Percentiles rank a stretch among this genome's conserved stretches.
phyloP scores from a whole-genome alignment of 2,113 vertebrate species.

The Rhea americana region DNA sequence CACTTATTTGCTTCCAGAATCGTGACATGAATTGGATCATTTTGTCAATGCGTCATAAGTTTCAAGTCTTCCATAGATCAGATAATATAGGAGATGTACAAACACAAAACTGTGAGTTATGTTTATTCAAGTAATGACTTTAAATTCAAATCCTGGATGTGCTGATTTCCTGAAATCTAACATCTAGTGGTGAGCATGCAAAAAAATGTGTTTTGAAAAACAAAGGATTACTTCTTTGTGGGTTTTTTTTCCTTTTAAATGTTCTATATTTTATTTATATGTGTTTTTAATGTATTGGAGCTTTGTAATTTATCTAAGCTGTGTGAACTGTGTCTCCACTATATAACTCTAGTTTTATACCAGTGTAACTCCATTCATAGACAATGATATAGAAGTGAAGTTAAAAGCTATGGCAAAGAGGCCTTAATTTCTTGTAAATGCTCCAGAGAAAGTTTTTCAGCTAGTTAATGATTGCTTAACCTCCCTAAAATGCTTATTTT shows the following conservation, averaged over 20 bases:
- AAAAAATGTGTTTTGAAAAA: not conserved
- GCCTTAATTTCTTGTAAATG: not conserved
- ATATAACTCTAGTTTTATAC: not conserved
- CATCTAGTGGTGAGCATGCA: not conserved
- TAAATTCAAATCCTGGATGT: not conserved
- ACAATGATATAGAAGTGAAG: not conserved
- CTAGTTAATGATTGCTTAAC: not conserved
- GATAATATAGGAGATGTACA: accelerated
- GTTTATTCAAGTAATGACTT: not conserved
- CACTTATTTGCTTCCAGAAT: not conserved
- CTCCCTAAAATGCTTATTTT: not conserved
- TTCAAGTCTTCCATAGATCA: not conserved
- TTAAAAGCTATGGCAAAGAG: not conserved
- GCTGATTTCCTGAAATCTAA: not conserved
- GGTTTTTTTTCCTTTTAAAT: no score
- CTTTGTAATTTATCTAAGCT: not conserved
- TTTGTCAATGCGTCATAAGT: not conserved
- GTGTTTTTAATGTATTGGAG: not conserved
- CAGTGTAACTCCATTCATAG: not conserved
- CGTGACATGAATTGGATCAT: not conserved
- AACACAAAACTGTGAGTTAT: not conserved
- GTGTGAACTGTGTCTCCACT: not conserved
- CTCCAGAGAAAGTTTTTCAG: not conserved
- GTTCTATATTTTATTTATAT: not conserved
- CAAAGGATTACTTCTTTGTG: not conserved